Evolutionary conservation across 2,888 invertebrate species (phyloP), one percentile per base, ranked within the genome.

Genomic region (Caenorhabditis doughertyi): DNA sequence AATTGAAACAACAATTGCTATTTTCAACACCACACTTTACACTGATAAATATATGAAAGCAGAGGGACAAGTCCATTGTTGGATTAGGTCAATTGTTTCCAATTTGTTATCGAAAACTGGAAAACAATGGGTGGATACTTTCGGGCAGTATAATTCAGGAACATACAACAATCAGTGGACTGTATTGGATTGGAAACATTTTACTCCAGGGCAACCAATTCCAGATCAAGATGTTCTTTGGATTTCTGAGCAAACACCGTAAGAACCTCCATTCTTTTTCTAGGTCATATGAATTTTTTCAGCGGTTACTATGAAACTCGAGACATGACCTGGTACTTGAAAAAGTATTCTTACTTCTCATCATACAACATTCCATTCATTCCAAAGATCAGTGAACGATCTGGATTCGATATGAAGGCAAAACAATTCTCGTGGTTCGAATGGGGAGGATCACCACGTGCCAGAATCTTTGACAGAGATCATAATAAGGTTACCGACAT

Each of bases 11-110:
- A 94, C 95, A 1, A 94, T 96, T 67, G 94, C 94, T 81, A 95
- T 95, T 91, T 94, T 94, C 89, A 96, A 96, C 92, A 91, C 93
- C 16, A 94, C 94, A 42, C 93, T 95, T 4, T 96, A 95, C 79
- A 83, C 83, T n/a, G 82, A 85, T 95, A 94, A 94, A 85, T 94
- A 94, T 82, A 94, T 96, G 60, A 94, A 94, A 85, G 94, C 95
- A 8, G 93, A 93, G 47, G 94, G 94, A 77, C 90, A 91, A 74
- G 84, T 91, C 9, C 88, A 87, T 65, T 94, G 96, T 83, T 95
- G 95, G 67, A 94, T 95, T 0, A 94, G 96, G 3, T 94, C 95
- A 21, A 94, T 95, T 93, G 95, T 96, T 0, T 95, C 96, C 9
- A 97, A 96, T 92, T 94, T 95, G 81, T 93, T 97, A 62, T 94